Evolutionary conservation across 1,140 invertebrate species (phyloP), one percentile per base, ranked within the genome.

Genomic region (Marisa cornuarietis): DNA sequence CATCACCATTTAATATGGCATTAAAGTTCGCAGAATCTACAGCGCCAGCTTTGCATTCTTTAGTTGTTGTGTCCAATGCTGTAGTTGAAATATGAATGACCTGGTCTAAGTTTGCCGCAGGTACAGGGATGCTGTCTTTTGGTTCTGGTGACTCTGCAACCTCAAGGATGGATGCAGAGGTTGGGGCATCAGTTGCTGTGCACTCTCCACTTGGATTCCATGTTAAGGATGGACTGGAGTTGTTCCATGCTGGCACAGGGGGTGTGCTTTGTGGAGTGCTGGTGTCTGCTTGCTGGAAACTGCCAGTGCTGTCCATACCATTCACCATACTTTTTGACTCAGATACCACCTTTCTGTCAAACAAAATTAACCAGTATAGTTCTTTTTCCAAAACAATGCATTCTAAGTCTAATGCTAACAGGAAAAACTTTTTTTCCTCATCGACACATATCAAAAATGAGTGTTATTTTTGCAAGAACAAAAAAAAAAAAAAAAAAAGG

Each of bases 271-370:
- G 26, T 51, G 71, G 20, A 54, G 18, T n/a, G 54, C 54, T 62
- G 63, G 20, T 6, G 11, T 58, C 54, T 58, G 71, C 54, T 65
- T 69, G 73, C 72, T 51, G 26, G 18, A 58, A 69, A 65, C 79
- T 80, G 66, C 84, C 84, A 84, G 87, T 87, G 22, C 79, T 73
- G 82, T 90, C 88, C 62, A 88, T 76, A 9, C 88, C 88, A 85
- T 90, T 90, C 14, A 90, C 85, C 71, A 90, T 68, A 73, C 61
- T 83, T n/a, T 80, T 82, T 14, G 84, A 83, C 65, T 90, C 87
- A 9, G 84, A 87, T 16, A 87, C 84, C 24, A 88, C 85, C 85
- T 89, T 88, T 79, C 88, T 89, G 76, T 0, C 85, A 76, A 78
- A 75, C n/a, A 82, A 76, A 51, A 79, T 31, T 65, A 71, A 54